Conservation (phyloP, 2,113 vertebrate species). For the Pontoporia blainvillei region DNA sequence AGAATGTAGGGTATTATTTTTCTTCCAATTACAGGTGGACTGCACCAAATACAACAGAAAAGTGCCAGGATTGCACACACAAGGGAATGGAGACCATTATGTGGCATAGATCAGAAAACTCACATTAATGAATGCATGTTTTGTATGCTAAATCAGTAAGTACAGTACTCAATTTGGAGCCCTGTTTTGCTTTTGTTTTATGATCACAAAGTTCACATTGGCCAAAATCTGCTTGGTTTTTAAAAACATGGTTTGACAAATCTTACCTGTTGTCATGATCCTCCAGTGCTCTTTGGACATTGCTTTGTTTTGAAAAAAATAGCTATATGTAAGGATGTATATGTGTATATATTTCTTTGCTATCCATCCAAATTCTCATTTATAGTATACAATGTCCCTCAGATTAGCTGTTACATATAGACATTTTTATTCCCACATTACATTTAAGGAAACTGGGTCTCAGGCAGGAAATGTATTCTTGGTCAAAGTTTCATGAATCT, state of each 20-base stretch:
- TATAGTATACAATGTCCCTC: not conserved
- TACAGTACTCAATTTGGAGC: not conserved
- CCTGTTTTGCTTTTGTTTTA: not conserved
- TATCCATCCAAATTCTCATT: not conserved
- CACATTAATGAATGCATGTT: slow-evolving; percentile 26
- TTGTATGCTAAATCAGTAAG: not conserved
- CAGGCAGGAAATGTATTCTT: not conserved
- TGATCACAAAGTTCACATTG: not conserved
- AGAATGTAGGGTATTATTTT: not conserved
- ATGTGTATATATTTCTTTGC: not conserved
- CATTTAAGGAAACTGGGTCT: not conserved
- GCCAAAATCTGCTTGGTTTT: not conserved
- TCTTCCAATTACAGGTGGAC: slow-evolving; percentile 32
- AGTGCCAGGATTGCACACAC: fast-evolving
- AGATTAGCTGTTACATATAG: not conserved
- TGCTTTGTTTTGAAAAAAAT: not conserved
- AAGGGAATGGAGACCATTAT: not conserved
- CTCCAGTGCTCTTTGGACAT: not conserved
- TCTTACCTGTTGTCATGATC: not conserved
- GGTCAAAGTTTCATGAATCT: not conserved
- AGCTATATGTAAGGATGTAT: not conserved
- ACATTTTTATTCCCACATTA: not conserved
- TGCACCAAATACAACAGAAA: not conserved
- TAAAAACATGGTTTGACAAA: not conserved
- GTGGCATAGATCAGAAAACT: not conserved